Evolutionary conservation across 2,113 vertebrate species (phyloP), one percentile per base, ranked within the genome.

Genomic region (Plectropomus leopardus): DNA sequence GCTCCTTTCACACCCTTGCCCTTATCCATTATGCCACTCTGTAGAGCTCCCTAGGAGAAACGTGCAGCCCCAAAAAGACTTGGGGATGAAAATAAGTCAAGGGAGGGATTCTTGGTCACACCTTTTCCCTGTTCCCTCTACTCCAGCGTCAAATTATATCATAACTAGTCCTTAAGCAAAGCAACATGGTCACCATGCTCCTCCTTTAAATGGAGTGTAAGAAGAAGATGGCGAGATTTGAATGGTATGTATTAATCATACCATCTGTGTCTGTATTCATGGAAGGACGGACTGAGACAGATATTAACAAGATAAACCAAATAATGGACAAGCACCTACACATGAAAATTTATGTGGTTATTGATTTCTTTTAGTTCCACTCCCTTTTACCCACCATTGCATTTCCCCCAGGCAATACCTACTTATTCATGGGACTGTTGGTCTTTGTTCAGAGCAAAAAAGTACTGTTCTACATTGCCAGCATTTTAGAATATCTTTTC

Each of bases 1-100:
- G 91, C 92, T 94, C 92, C 92, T 95, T 95, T 94, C 94, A 95
- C 88, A 94, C 92, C 86, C 88, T 86, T 88, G 88, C 86, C 90
- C 92, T 92, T 91, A 87, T 90, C 92, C 93, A 93, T 94, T 94
- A 92, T 93, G 88, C 86, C 84, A 85, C 76, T 88, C 78, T 92
- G 88, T 89, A 86, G 87, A 92, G 89, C 83, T 83, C 86, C 88
- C 87, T 78, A 82, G 82, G 86, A 89, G 87, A 86, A 90, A 92
- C 77, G 88, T 88, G 87, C 83, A 86, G 80, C 42, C 79, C 86
- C 66, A 55, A 88, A 91, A 93, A 91, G 92, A 89, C 85, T 89
- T 54, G 26, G 80, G 80, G 88, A 92, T 89, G 87, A 88, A 93
- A 92, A 93, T 89, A 91, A 92, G 88, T 90, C 88, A 87, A 88